Evolutionary conservation across 2,888 invertebrate genomes (phyloP).

Genomic region (Tanypteryx hageni): DNA sequence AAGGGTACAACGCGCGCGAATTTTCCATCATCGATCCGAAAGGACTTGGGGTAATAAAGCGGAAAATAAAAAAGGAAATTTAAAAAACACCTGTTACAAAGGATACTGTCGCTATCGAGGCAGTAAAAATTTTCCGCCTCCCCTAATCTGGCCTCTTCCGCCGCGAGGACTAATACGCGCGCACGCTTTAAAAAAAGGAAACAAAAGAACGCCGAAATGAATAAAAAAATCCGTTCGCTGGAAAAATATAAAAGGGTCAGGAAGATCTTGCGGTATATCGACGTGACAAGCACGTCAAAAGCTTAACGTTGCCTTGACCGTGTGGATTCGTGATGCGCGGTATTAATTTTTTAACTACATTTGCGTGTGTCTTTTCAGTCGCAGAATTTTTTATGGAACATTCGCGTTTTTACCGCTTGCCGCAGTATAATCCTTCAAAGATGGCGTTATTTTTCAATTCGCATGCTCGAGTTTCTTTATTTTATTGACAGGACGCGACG

Average conservation of each 20-base stretch:
- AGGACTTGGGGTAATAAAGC: slow-evolving; percentile 6
- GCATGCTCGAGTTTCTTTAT: too few relatives aligned
- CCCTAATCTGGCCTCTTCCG: neutral
- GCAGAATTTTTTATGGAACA: too few relatives aligned
- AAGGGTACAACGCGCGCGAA: neutral
- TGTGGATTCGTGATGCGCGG: neutral
- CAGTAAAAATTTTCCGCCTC: slow-evolving; percentile 32
- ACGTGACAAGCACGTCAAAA: slow-evolving; percentile 14
- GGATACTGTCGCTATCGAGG: slow-evolving; percentile 8
- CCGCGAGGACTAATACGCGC: neutral
- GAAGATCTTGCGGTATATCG: neutral
- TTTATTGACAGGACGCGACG: too few relatives aligned
- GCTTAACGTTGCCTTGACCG: neutral
- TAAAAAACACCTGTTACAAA: slow-evolving; percentile 32
- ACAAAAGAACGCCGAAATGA: too few relatives aligned
- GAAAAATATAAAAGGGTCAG: neutral
- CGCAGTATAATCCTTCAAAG: too few relatives aligned
- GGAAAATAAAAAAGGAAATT: neutral
- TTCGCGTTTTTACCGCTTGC: too few relatives aligned
- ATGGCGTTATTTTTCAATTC: too few relatives aligned
- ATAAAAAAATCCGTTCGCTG: too few relatives aligned
- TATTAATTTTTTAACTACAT: too few relatives aligned
- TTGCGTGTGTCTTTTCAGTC: too few relatives aligned
- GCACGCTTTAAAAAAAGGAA: neutral
- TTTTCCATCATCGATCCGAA: slow-evolving; percentile 15